A percentile compares a stretch with the other conserved stretches of the same genome.
phyloP scores from a whole-genome alignment of 2,888 invertebrate genomes.

The Toxonevra muliebris region DNA sequence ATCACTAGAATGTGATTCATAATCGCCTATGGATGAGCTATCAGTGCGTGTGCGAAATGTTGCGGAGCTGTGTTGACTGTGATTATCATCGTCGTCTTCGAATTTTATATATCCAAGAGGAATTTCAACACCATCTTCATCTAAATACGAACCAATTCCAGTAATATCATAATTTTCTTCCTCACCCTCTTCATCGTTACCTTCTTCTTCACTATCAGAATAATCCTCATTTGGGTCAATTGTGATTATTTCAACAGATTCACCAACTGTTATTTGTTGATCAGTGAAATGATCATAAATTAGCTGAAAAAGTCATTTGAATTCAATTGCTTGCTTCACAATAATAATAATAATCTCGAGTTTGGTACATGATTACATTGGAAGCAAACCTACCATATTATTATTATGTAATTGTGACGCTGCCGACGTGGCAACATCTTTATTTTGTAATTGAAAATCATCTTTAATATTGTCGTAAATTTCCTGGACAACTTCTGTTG shows the following conservation, averaged over 20 bases:
- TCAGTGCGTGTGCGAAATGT: slow-evolving; percentile 62
- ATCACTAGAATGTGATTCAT: slow-evolving; percentile 64
- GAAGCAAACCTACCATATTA: slow-evolving; percentile 52
- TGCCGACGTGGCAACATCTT: slow-evolving; percentile 37
- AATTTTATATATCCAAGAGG: slow-evolving; percentile 25
- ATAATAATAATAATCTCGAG: too few species aligned
- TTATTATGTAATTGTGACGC: slow-evolving; percentile 43
- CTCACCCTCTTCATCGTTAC: slow-evolving; percentile 41
- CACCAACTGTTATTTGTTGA: slow-evolving; percentile 46
- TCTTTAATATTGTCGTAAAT: slow-evolving; percentile 43
- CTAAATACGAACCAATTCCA: slow-evolving; percentile 41
- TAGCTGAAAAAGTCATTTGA: slow-evolving; percentile 44
- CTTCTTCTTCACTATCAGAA: slow-evolving; percentile 28
- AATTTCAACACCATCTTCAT: slow-evolving; percentile 29
- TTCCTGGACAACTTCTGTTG: slow-evolving; percentile 48
- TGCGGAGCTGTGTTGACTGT: slow-evolving; percentile 53
- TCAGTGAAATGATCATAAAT: slow-evolving; percentile 55
- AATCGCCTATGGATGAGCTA: slow-evolving; percentile 63
- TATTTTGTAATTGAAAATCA: slow-evolving; percentile 47
- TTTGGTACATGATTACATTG: too few species aligned
- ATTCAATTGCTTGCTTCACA: slow-evolving; percentile 12
- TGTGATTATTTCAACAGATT: slow-evolving; percentile 51
- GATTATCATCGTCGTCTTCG: slow-evolving; percentile 41
- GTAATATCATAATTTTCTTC: slow-evolving; percentile 42
- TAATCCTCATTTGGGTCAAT: slow-evolving; percentile 46